Conservation (phyloP, 2,797 vertebrate species). For the Pyrrhura leucotis region DNA sequence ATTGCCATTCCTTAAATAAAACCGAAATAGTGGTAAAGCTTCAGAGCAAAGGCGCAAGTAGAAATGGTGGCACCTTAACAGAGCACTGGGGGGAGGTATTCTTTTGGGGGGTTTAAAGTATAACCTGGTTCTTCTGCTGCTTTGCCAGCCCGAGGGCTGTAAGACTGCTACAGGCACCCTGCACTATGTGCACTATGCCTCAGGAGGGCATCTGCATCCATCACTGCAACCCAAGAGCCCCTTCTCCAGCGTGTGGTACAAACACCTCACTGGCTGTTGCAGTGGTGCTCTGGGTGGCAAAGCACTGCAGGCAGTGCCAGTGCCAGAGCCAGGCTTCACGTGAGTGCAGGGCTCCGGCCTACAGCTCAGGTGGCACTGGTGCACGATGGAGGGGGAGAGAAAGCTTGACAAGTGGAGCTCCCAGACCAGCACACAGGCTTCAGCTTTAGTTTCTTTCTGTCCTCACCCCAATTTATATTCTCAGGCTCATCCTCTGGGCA, state of each 20-base stretch:
- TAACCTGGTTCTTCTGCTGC: background rate
- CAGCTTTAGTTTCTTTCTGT: background rate
- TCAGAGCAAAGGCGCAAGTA: background rate
- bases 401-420: fast-evolving
- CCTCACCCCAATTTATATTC: background rate
- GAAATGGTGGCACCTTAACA: background rate
- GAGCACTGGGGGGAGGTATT: background rate
- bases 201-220: background rate
- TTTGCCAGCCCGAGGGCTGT: background rate
- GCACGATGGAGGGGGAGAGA: fast-evolving
- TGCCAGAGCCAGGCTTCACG: background rate
- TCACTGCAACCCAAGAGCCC: background rate
- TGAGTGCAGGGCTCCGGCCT: background rate
- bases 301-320: background rate
- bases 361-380: fast-evolving
- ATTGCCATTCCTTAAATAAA: background rate
- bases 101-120: background rate
- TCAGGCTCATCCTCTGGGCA: background rate
- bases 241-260: background rate
- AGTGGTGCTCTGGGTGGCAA: background rate
- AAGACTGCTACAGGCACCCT: fast-evolving
- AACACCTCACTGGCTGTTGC: fast-evolving
- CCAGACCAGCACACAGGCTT: background rate
- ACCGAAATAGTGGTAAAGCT: background rate
- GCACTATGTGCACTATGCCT: background rate